Evolutionary conservation across 1,140 invertebrate genomes (phyloP).

Genomic region (Aphis craccivora): DNA sequence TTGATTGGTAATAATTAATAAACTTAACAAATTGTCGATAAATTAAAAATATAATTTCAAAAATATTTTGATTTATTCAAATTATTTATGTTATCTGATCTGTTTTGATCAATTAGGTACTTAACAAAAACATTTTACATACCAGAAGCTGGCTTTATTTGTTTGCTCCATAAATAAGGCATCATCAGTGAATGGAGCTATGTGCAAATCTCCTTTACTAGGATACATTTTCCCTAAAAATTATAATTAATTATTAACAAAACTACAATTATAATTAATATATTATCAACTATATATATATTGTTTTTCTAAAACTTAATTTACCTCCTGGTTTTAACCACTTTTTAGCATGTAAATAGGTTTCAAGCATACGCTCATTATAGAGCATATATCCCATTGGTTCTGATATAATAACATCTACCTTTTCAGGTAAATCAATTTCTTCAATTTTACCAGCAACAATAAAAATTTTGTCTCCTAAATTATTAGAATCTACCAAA

Average conservation of each 20-base stretch:
- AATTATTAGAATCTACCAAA: conserved; percentile 89
- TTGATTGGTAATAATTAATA: too few relatives aligned
- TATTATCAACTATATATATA: background rate
- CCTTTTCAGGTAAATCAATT: conserved; percentile 91
- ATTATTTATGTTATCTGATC: too few relatives aligned
- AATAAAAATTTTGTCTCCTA: conserved; percentile 86
- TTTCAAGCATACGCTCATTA: conserved; percentile 99
- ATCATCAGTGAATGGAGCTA: conserved; percentile 99
- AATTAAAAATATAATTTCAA: too few relatives aligned
- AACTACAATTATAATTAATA: background rate
- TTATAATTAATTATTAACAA: background rate
- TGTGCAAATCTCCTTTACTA: conserved; percentile 92
- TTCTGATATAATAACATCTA: conserved; percentile 98
- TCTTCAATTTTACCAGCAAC: conserved; percentile 99
- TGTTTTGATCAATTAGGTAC: too few relatives aligned
- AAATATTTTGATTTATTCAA: too few relatives aligned
- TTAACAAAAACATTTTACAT: conserved; percentile 62
- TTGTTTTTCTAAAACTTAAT: background rate
- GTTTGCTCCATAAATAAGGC: conserved; percentile 98
- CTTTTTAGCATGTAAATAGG: conserved; percentile 97
- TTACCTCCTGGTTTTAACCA: conserved; percentile 90
- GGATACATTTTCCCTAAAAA: conserved; percentile 87
- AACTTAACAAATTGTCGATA: too few relatives aligned
- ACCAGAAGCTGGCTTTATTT: conserved; percentile 99
- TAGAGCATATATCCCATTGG: conserved; percentile 99